These are phyloP conservation scores for Temnothorax ravouxi DNA, from an alignment of 2,888 invertebrate genomes.

Conservation along the genomic window DNA sequence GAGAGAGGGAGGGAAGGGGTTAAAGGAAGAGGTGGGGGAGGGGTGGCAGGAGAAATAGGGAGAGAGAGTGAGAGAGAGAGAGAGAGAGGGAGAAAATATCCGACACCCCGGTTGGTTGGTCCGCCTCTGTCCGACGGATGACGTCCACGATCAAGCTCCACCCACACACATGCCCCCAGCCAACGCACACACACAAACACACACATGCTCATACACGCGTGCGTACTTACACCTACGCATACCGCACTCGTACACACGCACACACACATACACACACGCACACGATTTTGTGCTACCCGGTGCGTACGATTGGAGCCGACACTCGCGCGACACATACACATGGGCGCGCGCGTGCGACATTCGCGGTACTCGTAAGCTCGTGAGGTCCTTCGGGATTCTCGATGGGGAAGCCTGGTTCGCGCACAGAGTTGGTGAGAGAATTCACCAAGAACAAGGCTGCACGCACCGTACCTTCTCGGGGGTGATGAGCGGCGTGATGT, in stretches of 20 bases:
- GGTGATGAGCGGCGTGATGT: constrained; percentile 86
- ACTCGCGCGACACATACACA: constrained; percentile 14
- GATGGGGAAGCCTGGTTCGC: background rate
- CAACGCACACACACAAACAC: constrained; percentile 54
- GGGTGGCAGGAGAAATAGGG: background rate
- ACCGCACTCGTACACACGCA: constrained; percentile 51
- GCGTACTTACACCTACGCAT: constrained; percentile 38
- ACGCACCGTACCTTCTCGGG: constrained; percentile 84
- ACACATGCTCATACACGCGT: constrained; percentile 27
- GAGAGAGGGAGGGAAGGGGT: constrained; percentile 1
- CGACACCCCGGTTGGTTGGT: constrained; percentile 64
- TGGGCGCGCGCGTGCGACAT: constrained; percentile 8
- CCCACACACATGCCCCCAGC: constrained; percentile 72
- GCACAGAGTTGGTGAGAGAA: constrained; percentile 17
- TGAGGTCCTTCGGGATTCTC: constrained; percentile 25
- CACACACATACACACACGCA: constrained; percentile 18
- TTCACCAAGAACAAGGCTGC: constrained; percentile 27
- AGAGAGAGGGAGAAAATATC: constrained; percentile 48
- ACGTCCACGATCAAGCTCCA: constrained; percentile 76
- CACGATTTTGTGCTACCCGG: constrained; percentile 41
- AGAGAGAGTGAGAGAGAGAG: constrained; percentile 1
- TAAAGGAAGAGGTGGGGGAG: constrained; percentile 22
- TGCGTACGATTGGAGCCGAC: constrained; percentile 8
- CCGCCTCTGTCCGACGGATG: constrained; percentile 75
- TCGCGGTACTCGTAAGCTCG: constrained; percentile 38